Conservation (phyloP, 2,797 vertebrate species). For the Coluber constrictor region DNA sequence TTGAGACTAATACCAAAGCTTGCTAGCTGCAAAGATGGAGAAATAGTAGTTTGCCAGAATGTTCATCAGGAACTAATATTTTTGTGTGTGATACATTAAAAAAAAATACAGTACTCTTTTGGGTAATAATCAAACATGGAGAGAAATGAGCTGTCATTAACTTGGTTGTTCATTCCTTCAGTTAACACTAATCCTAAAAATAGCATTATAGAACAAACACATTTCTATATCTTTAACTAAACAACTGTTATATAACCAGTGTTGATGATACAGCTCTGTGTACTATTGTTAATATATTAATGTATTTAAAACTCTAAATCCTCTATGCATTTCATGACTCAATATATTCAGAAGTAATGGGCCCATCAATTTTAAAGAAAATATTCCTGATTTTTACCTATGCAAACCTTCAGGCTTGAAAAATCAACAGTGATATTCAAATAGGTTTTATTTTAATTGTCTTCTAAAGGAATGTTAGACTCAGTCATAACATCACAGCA, state of each 20-base stretch:
- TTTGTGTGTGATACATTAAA: neutral
- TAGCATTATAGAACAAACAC: neutral
- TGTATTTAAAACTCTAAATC: neutral
- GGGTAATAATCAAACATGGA: neutral
- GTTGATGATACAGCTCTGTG: neutral
- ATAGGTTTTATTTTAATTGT: neutral
- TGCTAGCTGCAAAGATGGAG: neutral
- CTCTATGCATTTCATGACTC: neutral
- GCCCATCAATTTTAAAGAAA: neutral
- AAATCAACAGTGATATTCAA: neutral
- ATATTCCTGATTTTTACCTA: neutral
- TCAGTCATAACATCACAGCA: neutral
- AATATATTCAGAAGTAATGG: neutral
- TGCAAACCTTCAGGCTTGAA: neutral
- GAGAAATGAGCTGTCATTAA: neutral
- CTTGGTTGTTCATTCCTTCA: neutral
- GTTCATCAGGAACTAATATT: neutral
- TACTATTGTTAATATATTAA: neutral
- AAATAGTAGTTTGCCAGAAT: neutral
- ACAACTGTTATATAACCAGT: neutral
- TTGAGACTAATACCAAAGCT: neutral
- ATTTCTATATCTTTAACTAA: neutral
- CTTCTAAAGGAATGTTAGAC: neutral
- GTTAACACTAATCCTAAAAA: neutral
- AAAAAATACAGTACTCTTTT: neutral